Evolutionary conservation across 2,888 invertebrate genomes (phyloP), one percentile per base, ranked within the genome.

Genomic region (Agonopterix subpropinquella): DNA sequence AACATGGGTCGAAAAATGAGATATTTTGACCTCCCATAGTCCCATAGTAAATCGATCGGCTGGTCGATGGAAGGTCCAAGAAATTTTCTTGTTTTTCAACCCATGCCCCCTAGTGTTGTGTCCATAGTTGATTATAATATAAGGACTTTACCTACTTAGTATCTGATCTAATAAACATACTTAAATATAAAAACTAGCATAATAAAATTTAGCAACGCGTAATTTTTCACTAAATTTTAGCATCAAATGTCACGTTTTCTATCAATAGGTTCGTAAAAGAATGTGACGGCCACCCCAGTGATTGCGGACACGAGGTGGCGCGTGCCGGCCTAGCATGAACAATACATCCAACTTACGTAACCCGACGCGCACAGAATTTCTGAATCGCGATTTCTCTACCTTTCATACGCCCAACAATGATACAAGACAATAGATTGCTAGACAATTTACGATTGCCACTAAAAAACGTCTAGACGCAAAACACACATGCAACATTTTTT

Each of bases 361-460:
- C 74, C 56, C 61, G 64, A 84, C 84, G 85, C 82, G 81, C 57
- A 60, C 67, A 64, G 85, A 85, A 86, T 87, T 74, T 71, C 72
- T 73, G 70, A 75, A 70, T 67, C 59, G 69, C 78, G 84, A 85
- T 85, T 85, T 86, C 86, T 83, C 85, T 83, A 79, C 79, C 79
- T 77, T 39, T 39, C 77, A 73, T 75, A 75, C 68, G 53, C 62
- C 55, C 53, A 59, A 56, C 54, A 60, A 65, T 67, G 58, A 51
- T 57, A 64, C 78, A 77, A 71, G 71, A 78, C 73, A 68, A 74
- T 70, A 39, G 54, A 41, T 56, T 28, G 28, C 28, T 53, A 66
- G 58, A 68, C 65, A 62, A 73, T 73, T 73, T 73, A 73, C 70
- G 65, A 60, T 44, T 43, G 36, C 49, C 49, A 41, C 45, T 39